These are phyloP conservation scores for Dunckerocampus dactyliophorus DNA, from an alignment of 2,113 vertebrate species.

Conservation along the genomic window DNA sequence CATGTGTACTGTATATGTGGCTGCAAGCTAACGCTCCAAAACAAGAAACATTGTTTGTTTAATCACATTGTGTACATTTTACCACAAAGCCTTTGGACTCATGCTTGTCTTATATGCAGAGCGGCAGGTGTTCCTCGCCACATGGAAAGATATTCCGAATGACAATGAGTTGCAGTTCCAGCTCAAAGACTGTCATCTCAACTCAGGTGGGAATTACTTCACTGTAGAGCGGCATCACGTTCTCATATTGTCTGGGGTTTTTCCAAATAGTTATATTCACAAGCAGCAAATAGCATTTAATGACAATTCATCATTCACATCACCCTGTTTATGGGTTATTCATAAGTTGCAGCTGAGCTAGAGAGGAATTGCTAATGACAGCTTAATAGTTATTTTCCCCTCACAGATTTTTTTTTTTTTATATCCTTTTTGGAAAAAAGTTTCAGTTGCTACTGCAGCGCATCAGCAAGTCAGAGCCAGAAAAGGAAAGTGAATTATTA, in stretches of 20 bases:
- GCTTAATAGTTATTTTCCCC: slow-evolving; percentile 48
- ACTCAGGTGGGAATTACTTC: slow-evolving; percentile 74
- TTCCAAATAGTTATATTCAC: slow-evolving; percentile 18
- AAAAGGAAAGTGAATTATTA: slow-evolving; percentile 29
- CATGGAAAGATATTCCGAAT: slow-evolving; percentile 97
- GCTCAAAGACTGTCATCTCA: slow-evolving; percentile 92
- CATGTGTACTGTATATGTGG: background rate
- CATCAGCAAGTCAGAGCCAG: slow-evolving; percentile 18
- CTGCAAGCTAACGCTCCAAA: background rate
- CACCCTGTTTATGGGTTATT: slow-evolving; percentile 45
- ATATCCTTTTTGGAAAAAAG: slow-evolving; percentile 34
- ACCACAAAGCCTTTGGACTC: slow-evolving; percentile 7
- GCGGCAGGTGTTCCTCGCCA: slow-evolving; percentile 92
- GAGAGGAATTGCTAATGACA: slow-evolving; percentile 47
- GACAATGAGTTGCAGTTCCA: slow-evolving; percentile 95
- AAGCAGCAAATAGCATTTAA: slow-evolving; percentile 42
- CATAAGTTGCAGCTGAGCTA: slow-evolving; percentile 30
- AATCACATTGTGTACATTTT: background rate
- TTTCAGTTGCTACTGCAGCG: slow-evolving; percentile 27
- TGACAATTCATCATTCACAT: slow-evolving; percentile 36
- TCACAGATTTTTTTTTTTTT: slow-evolving; percentile 42
- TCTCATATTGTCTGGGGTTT: background rate
- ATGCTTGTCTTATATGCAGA: slow-evolving; percentile 71
- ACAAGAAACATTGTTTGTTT: background rate
- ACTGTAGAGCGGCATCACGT: background rate